phyloP scores from a whole-genome alignment of 2,113 vertebrate genomes.

The Leptodactylus fuscus region DNA sequence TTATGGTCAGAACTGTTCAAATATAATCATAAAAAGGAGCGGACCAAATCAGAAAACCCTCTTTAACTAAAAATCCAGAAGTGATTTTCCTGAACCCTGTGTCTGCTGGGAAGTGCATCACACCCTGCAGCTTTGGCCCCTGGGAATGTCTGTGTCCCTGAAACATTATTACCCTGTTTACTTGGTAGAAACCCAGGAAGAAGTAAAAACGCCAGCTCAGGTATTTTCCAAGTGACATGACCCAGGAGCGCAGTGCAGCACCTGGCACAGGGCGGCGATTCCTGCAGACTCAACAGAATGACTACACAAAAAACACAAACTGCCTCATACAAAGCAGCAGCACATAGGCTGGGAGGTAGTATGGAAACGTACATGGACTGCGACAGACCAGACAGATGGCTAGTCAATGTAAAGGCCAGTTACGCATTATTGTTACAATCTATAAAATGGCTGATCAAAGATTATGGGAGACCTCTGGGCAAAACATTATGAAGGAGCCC shows the following conservation, averaged over 20 bases:
- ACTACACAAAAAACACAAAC: not conserved
- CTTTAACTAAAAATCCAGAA: not conserved
- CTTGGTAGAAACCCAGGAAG: not conserved
- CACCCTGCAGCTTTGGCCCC: not conserved
- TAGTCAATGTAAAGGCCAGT: too few relatives aligned
- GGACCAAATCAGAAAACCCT: not conserved
- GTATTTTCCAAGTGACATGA: not conserved
- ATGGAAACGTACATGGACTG: too few relatives aligned
- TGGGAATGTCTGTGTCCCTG: not conserved
- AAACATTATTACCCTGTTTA: conserved; percentile 3
- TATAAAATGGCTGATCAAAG: too few relatives aligned
- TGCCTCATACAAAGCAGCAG: not conserved
- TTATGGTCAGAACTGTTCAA: not conserved
- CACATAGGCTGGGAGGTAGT: not conserved
- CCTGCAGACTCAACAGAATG: conserved; percentile 11
- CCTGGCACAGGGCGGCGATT: not conserved
- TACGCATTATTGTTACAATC: too few relatives aligned
- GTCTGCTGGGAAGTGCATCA: not conserved
- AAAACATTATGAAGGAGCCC: too few relatives aligned
- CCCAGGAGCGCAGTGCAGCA: not conserved
- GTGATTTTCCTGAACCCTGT: not conserved
- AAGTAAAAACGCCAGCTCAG: conserved; percentile 12
- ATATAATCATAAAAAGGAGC: not conserved
- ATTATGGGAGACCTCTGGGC: not conserved
- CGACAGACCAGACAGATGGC: too few relatives aligned